Evolutionary conservation across 2,888 invertebrate species (phyloP).

Genomic region (Pseudanteris insignis): DNA sequence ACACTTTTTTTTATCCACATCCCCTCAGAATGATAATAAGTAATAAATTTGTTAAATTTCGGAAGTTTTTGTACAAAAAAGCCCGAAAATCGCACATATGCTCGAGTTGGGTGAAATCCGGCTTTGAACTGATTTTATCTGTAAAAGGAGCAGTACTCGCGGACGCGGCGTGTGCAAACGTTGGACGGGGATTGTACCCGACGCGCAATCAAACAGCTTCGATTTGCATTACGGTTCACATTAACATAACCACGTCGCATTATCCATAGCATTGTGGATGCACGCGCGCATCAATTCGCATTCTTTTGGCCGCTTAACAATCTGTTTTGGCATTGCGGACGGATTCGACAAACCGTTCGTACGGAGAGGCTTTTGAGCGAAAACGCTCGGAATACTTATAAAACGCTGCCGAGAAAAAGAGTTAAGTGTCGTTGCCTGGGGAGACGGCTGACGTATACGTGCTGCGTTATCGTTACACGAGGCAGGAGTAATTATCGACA

Average conservation of each 20-base stretch:
- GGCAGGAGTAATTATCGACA: conserved; percentile 52
- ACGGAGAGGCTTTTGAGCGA: conserved; percentile 9
- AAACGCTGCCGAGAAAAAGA: conserved; percentile 19
- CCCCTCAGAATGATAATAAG: no score
- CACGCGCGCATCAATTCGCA: conserved; percentile 12
- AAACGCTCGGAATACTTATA: conserved; percentile 40
- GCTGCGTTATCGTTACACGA: conserved; percentile 39
- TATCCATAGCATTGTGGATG: not conserved
- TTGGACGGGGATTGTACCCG: no score
- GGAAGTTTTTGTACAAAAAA: no score
- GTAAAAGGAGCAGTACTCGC: no score
- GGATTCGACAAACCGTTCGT: conserved; percentile 17
- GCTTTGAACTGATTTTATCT: no score
- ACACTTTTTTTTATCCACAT: no score
- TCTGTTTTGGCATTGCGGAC: conserved; percentile 13
- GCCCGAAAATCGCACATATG: no score
- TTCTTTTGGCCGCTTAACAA: conserved; percentile 26
- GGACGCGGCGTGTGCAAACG: no score
- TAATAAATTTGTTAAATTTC: no score
- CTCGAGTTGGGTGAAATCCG: no score
- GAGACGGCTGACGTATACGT: conserved; percentile 33
- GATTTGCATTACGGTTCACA: not conserved
- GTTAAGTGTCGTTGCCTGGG: conserved; percentile 47
- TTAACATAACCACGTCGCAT: conserved; percentile 8
- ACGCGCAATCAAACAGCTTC: no score